Evolutionary conservation across 1,140 invertebrate species (phyloP).

Genomic region (Telenomus remus): DNA sequence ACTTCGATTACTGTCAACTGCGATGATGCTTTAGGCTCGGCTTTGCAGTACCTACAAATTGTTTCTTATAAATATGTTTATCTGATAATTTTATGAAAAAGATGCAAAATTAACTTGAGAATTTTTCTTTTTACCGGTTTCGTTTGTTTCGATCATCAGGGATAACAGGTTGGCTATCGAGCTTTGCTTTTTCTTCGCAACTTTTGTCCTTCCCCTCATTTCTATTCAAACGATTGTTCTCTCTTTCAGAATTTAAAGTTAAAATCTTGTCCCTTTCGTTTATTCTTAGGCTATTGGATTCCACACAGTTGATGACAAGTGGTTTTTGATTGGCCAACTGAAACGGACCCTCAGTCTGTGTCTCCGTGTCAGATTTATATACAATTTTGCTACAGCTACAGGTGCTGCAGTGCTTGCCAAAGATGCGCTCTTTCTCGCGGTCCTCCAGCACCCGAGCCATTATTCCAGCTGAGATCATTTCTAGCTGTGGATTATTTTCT

Average conservation of each 20-base stretch:
- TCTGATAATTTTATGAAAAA: too few relatives aligned
- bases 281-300: conserved; percentile 1
- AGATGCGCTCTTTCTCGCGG: conserved; percentile 81
- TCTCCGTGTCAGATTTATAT: conserved; percentile 66
- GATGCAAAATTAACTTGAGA: too few relatives aligned
- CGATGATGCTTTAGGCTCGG: conserved; percentile 20
- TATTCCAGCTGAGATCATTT: conserved; percentile 92
- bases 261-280: conserved; percentile 28
- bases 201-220: conserved; percentile 43
- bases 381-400: conserved; percentile 81
- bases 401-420: conserved; percentile 86
- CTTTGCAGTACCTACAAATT: conserved; percentile 18
- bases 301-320: conserved; percentile 21
- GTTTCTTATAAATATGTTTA: too few relatives aligned
- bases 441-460: conserved; percentile 96
- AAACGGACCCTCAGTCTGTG: conserved; percentile 60
- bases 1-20: conserved; percentile 69
- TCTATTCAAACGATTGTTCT: conserved; percentile 32
- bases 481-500: conserved; percentile 77
- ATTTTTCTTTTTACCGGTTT: too few relatives aligned
- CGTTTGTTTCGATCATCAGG: too few relatives aligned
- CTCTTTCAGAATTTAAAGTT: not conserved
- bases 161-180: too few relatives aligned
- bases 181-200: conserved; percentile 66
- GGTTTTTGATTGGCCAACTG: conserved; percentile 30